Evolutionary conservation across 2,113 vertebrate species (phyloP), one percentile per base, ranked within the genome.

Genomic region (Percina caprodes): DNA sequence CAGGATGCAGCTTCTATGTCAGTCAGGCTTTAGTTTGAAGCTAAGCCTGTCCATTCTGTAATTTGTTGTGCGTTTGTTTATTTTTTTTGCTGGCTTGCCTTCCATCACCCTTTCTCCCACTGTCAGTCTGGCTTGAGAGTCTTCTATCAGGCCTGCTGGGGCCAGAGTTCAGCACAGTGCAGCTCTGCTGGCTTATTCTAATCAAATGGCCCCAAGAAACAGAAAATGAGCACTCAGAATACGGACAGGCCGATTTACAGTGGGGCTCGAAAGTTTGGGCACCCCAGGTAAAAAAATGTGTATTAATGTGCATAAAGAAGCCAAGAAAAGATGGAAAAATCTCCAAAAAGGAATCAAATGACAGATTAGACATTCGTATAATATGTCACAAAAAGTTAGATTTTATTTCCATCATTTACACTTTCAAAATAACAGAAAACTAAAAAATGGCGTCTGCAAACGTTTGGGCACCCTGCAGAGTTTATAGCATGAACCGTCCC

Each of bases 1-100:
- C 66, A 55, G 49, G 69, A 68, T 73, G 35, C 49, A 66, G 55
- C 60, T 23, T 71, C 71, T 16, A 26, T 81, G 78, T 76, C 77
- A 82, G 51, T 90, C 88, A 91, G 79, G 74, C 83, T 91, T 83
- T 87, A 69, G 76, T 86, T 76, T 86, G 86, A 86, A 79, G 77
- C 77, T 82, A 71, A 88, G 72, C 77, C 88, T 69, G 80, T 78
- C 81, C 61, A 33, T 79, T 74, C 59, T 79, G 68, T 89, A 77
- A 79, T 89, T 90, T 87, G 86, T 65, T 86, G 80, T 75, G 65
- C 72, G 49, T 87, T 83, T 87, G 48, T 87, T 81, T 83, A 49
- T 86, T 83, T 77, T 45, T 58, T 45, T 59, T 78, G 49, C 49
- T 86, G 69, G 79, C 74, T 77, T 70, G 69, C 55, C 69, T 77